Conservation (phyloP, 2,888 invertebrate species). For the Lithophane ornitopus region DNA sequence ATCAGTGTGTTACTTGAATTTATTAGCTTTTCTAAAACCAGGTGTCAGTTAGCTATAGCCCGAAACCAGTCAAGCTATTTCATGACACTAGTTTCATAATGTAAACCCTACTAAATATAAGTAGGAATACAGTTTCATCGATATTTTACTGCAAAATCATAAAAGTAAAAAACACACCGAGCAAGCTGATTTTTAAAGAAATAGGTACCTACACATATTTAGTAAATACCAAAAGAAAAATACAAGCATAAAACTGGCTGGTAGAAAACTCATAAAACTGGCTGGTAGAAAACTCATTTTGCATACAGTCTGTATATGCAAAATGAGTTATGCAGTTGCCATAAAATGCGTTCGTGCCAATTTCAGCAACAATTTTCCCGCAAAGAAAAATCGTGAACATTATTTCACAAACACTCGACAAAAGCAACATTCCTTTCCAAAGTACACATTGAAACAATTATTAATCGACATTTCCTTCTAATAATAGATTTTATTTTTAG, state of each 20-base stretch:
- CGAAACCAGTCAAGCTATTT: not conserved
- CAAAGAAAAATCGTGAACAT: constrained; percentile 22
- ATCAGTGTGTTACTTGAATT: not conserved
- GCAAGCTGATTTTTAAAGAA: not conserved
- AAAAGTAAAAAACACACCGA: not conserved
- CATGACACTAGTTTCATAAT: not conserved
- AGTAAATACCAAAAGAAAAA: not conserved
- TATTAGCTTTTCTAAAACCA: not conserved
- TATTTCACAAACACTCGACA: constrained; percentile 3
- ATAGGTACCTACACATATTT: not conserved
- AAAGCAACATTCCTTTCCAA: constrained; percentile 19
- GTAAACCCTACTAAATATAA: not conserved
- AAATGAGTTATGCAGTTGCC: constrained; percentile 18
- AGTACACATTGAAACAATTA: constrained; percentile 15
- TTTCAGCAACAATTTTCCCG: constrained; percentile 2
- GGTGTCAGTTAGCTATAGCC: not conserved
- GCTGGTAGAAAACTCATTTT: constrained; percentile 9
- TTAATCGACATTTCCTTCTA: constrained; percentile 36
- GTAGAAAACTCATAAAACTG: constrained; percentile 11
- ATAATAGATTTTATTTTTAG: constrained; percentile 43
- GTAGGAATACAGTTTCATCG: not conserved
- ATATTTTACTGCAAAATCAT: not conserved
- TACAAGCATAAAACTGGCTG: not conserved
- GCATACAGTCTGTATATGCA: constrained; percentile 16
- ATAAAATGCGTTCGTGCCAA: constrained; percentile 29